Conservation (phyloP, 2,113 vertebrate species). For the Natator depressus region DNA sequence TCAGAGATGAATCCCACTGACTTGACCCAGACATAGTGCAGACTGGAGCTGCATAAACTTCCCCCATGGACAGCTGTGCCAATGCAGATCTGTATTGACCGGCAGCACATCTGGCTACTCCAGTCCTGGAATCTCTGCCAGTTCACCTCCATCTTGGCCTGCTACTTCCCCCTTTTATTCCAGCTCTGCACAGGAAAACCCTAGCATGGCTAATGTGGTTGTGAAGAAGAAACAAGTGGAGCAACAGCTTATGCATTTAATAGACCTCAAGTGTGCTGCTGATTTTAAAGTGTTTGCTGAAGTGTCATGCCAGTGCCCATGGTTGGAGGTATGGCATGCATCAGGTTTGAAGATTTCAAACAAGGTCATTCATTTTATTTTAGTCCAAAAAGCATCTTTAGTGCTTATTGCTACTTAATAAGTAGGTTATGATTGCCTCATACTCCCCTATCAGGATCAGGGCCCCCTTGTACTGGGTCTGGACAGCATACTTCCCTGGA, state of each 20-base stretch:
- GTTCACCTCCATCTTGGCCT: neutral
- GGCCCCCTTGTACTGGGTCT: neutral
- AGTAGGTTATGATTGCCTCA: neutral
- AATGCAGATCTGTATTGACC: neutral
- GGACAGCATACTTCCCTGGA: neutral
- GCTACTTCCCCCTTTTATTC: neutral
- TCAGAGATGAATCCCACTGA: neutral
- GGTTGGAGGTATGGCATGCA: neutral
- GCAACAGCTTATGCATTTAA: neutral
- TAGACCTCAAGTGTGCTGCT: neutral
- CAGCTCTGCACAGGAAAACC: neutral
- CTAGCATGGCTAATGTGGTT: neutral
- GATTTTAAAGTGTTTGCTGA: neutral
- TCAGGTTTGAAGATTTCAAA: neutral
- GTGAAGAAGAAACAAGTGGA: neutral
- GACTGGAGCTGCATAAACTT: neutral
- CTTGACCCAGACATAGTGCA: neutral
- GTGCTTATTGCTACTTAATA: neutral
- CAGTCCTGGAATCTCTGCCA: neutral
- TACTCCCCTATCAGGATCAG: neutral
- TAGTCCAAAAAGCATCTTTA: neutral
- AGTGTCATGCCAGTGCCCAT: fast-evolving
- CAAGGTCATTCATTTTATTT: neutral
- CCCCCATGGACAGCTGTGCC: neutral
- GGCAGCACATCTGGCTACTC: neutral